Evolutionary conservation across 2,888 invertebrate species (phyloP).

Genomic region (Epinotia brunnichana): DNA sequence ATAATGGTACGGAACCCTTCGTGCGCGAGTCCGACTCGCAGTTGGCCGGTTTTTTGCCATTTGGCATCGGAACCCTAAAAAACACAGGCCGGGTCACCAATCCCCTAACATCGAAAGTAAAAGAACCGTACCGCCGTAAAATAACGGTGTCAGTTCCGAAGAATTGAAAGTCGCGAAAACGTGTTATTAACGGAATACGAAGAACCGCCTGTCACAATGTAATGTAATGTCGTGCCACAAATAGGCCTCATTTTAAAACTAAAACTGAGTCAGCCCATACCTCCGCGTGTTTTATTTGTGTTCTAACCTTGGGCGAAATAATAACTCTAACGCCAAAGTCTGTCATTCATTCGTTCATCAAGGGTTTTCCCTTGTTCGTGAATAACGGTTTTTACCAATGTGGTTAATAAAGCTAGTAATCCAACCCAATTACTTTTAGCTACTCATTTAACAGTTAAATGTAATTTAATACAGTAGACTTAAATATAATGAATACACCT

Average conservation of each 20-base stretch:
- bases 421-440: too few relatives aligned
- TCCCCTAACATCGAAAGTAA: constrained; percentile 21
- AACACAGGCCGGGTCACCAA: too few relatives aligned
- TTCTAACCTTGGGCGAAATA: constrained; percentile 23
- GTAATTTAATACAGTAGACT: too few relatives aligned
- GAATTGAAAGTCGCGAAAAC: constrained; percentile 27
- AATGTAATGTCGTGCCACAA: constrained; percentile 48
- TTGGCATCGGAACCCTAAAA: too few relatives aligned
- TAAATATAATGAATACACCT: too few relatives aligned
- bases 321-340: not conserved
- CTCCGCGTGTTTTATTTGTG: constrained; percentile 38
- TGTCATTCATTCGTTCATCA: not conserved
- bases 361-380: not conserved
- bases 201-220: constrained; percentile 50
- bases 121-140: constrained; percentile 12
- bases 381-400: too few relatives aligned
- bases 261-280: constrained; percentile 53
- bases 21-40: too few relatives aligned
- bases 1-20: too few relatives aligned
- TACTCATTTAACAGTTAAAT: too few relatives aligned
- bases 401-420: too few relatives aligned
- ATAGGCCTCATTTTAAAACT: constrained; percentile 49
- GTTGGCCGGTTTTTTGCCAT: too few relatives aligned
- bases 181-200: constrained; percentile 45
- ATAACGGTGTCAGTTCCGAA: constrained; percentile 30